These are phyloP conservation scores for Helicoverpa zea DNA, from an alignment of 1,140 invertebrate species.

Conservation along the genomic window DNA sequence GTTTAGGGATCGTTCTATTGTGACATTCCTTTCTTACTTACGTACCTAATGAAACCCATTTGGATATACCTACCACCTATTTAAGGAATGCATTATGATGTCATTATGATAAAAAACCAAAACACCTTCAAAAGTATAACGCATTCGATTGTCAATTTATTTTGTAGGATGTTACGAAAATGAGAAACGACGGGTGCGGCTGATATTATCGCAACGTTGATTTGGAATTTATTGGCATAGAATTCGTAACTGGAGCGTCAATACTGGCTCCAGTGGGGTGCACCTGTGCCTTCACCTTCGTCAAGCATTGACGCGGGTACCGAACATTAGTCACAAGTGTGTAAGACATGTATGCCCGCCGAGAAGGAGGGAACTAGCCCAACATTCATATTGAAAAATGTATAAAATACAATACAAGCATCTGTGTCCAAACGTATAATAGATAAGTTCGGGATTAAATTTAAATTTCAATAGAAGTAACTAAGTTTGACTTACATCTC, in stretches of 20 bases:
- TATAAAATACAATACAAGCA: background rate
- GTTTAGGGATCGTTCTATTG: no score
- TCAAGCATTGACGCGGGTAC: conserved; percentile 63
- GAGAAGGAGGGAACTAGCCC: background rate
- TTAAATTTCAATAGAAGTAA: background rate
- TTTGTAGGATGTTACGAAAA: conserved; percentile 39
- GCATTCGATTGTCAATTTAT: conserved; percentile 45
- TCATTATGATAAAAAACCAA: conserved; percentile 17
- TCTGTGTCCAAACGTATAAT: background rate
- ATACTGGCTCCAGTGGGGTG: conserved; percentile 51
- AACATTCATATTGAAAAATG: conserved; percentile 9
- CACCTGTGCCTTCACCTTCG: conserved; percentile 65
- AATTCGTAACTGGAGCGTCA: conserved; percentile 56
- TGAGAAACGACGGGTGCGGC: conserved; percentile 31
- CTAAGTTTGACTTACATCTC: no score
- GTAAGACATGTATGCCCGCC: conserved; percentile 58
- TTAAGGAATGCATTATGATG: background rate
- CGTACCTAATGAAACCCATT: no score
- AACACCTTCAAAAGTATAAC: conserved; percentile 20
- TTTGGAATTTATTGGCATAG: conserved; percentile 61
- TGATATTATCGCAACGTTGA: conserved; percentile 51
- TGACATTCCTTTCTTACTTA: no score
- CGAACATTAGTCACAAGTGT: conserved; percentile 68
- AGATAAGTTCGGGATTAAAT: background rate
- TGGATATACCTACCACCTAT: no score